Conservation (phyloP, 2,888 invertebrate species). For the Abrostola triplasia region DNA sequence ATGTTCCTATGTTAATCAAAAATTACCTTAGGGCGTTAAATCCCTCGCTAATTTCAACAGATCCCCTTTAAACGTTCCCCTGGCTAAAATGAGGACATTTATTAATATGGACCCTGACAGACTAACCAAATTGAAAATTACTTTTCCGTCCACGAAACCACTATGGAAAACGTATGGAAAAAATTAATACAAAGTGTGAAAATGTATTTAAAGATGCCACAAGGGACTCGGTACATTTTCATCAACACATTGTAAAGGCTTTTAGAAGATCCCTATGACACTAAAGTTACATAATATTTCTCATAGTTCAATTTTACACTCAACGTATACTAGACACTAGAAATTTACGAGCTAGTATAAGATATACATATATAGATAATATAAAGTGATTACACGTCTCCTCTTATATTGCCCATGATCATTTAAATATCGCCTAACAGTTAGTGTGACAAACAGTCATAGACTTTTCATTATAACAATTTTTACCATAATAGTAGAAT, state of each 20-base stretch:
- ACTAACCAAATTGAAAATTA: constrained; percentile 13
- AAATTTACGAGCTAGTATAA: neutral
- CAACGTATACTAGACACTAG: neutral
- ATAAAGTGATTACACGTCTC: too few relatives aligned
- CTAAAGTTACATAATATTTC: too few relatives aligned
- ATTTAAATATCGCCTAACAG: neutral
- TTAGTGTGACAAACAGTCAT: too few relatives aligned
- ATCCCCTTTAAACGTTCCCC: constrained; percentile 23
- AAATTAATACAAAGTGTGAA: too few relatives aligned
- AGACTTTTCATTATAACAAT: too few relatives aligned
- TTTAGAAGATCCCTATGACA: too few relatives aligned
- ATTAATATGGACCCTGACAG: constrained; percentile 13
- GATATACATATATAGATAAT: too few relatives aligned
- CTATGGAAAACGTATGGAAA: neutral
- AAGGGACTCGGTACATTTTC: too few relatives aligned
- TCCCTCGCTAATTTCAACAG: constrained; percentile 22
- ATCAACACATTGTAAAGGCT: too few relatives aligned
- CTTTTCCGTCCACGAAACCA: neutral
- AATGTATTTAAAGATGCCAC: too few relatives aligned
- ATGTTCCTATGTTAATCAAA: constrained; percentile 10
- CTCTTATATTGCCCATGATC: neutral
- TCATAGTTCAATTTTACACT: too few relatives aligned
- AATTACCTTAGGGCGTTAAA: constrained; percentile 22
- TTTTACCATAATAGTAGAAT: too few relatives aligned
- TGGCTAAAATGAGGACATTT: constrained; percentile 15